Evolutionary conservation across 2,113 vertebrate genomes (phyloP), one percentile per base, ranked within the genome.

Genomic region (Gobio gobio): DNA sequence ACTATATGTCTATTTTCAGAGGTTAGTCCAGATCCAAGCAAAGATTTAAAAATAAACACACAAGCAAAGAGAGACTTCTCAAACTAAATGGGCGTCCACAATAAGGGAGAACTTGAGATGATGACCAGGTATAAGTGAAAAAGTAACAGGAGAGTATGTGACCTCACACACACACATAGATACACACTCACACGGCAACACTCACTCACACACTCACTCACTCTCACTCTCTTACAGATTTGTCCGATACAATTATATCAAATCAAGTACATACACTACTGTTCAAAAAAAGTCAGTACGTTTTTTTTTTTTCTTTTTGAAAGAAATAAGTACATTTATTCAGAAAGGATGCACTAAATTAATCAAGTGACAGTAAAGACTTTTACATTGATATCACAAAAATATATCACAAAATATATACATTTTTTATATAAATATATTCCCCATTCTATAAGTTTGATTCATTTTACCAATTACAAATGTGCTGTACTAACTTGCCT

Each of bases 91-190:
- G 82, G 77, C 70, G 10, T 78, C 78, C 70, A 59, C 63, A 82
- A 74, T 86, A 77, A 85, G 56, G 66, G 59, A 85, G 58, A 87
- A 87, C 88, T 20, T 84, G 84, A 86, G 86, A 83, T 64, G 54
- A 70, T 78, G 29, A 58, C 12, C 64, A 66, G 80, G 78, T 70
- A 56, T 79, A n/a, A 58, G 72, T 64, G 63, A 64, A 77, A 82
- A 83, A 83, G 80, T 51, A 81, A 89, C 84, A 49, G 80, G 22
- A 66, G 61, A 76, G 45, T 61, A 70, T 29, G 43, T 59, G 29
- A 40, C 33, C 82, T n/a, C 54, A 74, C 47, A 13, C 76, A 61
- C 74, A 66, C n/a, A 43, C 58, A 80, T 54, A 86, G n/a, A 82
- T 56, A 70, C 76, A 66, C 76, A 82, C 54, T 24, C 83, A 63